Conservation (phyloP, 1,140 invertebrate species). For the Maniola jurtina region DNA sequence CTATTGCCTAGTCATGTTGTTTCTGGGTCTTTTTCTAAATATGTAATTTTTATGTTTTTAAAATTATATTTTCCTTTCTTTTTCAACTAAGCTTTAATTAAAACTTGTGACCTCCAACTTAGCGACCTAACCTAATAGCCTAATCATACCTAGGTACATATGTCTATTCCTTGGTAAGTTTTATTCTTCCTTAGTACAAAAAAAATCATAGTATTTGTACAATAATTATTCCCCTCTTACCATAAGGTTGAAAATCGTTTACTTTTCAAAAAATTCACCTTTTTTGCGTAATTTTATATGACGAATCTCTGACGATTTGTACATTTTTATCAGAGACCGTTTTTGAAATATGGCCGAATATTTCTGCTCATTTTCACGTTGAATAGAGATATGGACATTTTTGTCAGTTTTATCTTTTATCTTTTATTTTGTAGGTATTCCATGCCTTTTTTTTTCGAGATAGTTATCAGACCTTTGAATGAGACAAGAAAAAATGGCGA, state of each 20-base stretch:
- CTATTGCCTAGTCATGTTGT: too few relatives aligned
- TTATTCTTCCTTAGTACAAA: not conserved
- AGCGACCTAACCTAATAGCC: too few relatives aligned
- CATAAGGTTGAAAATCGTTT: slow-evolving; percentile 1
- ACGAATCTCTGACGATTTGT: slow-evolving; percentile 13
- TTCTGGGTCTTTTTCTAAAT: too few relatives aligned
- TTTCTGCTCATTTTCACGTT: not conserved
- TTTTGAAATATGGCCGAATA: slow-evolving; percentile 7
- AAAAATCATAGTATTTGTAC: not conserved
- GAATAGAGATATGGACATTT: slow-evolving; percentile 1
- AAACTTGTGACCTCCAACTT: too few relatives aligned
- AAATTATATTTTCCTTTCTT: too few relatives aligned
- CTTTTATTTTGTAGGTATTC: too few relatives aligned
- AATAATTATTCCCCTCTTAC: not conserved
- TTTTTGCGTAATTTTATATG: slow-evolving; percentile 8
- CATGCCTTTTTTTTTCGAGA: too few relatives aligned
- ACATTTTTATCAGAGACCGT: slow-evolving; percentile 6
- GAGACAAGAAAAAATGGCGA: too few relatives aligned
- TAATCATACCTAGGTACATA: too few relatives aligned
- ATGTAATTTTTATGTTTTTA: too few relatives aligned
- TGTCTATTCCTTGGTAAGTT: not conserved
- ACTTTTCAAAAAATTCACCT: not conserved
- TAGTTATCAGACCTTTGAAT: too few relatives aligned
- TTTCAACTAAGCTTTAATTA: too few relatives aligned
- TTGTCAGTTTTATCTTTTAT: not conserved